Evolutionary conservation across 2,113 vertebrate genomes (phyloP).

Genomic region (Cavia aperea): DNA sequence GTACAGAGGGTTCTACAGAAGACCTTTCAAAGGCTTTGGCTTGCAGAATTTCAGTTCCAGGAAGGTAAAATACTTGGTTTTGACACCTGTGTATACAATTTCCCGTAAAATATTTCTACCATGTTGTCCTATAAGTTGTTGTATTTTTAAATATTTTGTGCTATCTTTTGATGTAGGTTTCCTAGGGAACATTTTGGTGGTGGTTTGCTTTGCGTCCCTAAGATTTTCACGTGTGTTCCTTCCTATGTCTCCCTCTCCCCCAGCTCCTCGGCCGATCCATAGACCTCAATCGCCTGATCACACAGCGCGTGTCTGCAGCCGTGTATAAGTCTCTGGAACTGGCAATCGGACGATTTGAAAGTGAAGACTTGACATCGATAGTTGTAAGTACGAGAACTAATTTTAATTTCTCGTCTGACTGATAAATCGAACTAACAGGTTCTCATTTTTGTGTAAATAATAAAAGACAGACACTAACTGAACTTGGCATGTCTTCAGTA

Average conservation of each 20-base stretch:
- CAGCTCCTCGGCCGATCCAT: constrained; percentile 88
- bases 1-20: neutral
- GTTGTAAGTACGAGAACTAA: constrained; percentile 76
- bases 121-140: neutral
- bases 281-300: constrained; percentile 87
- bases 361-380: constrained; percentile 88
- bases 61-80: neutral
- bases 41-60: neutral
- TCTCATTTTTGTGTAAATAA: neutral
- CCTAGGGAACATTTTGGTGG: too few species aligned
- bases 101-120: neutral
- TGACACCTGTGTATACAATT: neutral
- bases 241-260: neutral
- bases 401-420: neutral
- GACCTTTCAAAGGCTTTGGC: neutral
- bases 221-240: neutral
- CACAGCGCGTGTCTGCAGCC: constrained; percentile 86
- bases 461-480: neutral
- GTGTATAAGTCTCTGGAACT: constrained; percentile 86
- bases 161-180: neutral
- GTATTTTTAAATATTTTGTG: neutral
- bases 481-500: neutral
- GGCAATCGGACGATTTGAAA: constrained; percentile 87
- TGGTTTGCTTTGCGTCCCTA: neutral
- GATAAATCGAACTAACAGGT: neutral